Conservation (phyloP, 2,888 invertebrate species). For the Elysia crispata region DNA sequence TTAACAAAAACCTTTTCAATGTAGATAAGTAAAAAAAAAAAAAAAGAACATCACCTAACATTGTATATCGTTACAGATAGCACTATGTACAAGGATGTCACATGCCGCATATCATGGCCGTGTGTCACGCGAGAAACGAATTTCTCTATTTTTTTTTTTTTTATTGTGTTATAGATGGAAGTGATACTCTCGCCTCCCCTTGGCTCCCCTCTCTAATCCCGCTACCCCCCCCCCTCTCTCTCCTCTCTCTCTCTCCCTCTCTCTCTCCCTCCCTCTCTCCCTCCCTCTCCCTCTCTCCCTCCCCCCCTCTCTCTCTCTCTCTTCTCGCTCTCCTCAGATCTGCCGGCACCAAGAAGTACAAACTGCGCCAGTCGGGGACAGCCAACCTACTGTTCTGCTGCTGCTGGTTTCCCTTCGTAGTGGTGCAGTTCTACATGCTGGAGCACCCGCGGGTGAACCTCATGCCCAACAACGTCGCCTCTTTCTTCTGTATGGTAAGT, state of each 20-base stretch:
- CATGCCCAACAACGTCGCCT: neutral
- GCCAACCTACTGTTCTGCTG: slow-evolving; percentile 11
- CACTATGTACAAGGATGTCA: too few species aligned
- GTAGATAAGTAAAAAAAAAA: too few species aligned
- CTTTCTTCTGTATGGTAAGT: slow-evolving; percentile 7
- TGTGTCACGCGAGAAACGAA: too few species aligned
- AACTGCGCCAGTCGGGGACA: neutral
- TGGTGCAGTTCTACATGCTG: neutral
- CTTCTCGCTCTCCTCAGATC: neutral
- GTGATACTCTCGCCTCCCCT: too few species aligned
- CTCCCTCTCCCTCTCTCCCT: slow-evolving; percentile 30
- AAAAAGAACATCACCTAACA: too few species aligned
- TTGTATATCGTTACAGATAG: too few species aligned
- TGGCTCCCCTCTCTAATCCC: too few species aligned
- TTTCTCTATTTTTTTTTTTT: too few species aligned
- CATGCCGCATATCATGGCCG: too few species aligned
- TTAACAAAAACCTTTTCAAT: too few species aligned
- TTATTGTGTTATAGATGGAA: too few species aligned
- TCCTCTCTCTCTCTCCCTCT: slow-evolving; percentile 20
- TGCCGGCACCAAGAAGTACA: neutral
- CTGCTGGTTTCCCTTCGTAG: slow-evolving; percentile 15
- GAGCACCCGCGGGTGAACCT: neutral
- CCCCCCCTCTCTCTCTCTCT: slow-evolving; percentile 5
- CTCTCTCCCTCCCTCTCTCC: slow-evolving; percentile 27
- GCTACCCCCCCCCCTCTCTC: neutral